Percentiles rank a stretch among this genome's conserved stretches.
Evolutionary conservation across 2,113 vertebrate genomes (phyloP).

Genomic region (Australoheros scitulus): DNA sequence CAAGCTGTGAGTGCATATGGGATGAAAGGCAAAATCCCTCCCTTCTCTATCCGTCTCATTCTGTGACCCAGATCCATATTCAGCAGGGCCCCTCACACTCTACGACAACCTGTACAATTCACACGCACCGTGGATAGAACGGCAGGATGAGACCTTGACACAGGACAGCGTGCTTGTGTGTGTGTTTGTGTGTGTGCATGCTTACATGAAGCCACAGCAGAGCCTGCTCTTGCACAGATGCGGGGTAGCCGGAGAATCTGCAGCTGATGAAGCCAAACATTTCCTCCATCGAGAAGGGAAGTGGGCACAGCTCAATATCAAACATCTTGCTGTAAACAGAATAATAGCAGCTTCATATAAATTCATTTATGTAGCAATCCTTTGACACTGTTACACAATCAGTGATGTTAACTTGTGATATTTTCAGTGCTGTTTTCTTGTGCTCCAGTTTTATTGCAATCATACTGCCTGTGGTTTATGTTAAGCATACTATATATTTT

Average conservation of each 20-base stretch:
- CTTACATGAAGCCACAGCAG: constrained; percentile 98
- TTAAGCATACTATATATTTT: background rate
- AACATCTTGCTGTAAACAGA: constrained; percentile 93
- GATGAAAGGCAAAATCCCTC: constrained; percentile 55
- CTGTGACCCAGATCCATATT: constrained; percentile 80
- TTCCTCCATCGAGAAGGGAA: constrained; percentile 99
- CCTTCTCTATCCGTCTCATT: constrained; percentile 45
- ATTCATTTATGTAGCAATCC: background rate
- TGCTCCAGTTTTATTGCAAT: background rate
- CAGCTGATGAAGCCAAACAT: constrained; percentile 99
- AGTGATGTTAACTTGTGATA: background rate
- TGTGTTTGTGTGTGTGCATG: constrained; percentile 40
- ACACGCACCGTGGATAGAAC: constrained; percentile 68
- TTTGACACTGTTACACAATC: background rate
- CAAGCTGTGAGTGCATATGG: constrained; percentile 64
- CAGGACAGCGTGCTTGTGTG: constrained; percentile 7
- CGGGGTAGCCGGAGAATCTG: constrained; percentile 96
- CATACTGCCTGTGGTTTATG: background rate
- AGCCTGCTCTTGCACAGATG: constrained; percentile 97
- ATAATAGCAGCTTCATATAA: background rate
- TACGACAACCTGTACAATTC: constrained; percentile 75
- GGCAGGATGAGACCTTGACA: constrained; percentile 46
- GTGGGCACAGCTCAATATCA: constrained; percentile 97
- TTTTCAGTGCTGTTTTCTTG: background rate
- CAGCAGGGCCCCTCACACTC: constrained; percentile 64